phyloP scores from a whole-genome alignment of 2,888 invertebrate species.

The Cheilosia vulpina region DNA sequence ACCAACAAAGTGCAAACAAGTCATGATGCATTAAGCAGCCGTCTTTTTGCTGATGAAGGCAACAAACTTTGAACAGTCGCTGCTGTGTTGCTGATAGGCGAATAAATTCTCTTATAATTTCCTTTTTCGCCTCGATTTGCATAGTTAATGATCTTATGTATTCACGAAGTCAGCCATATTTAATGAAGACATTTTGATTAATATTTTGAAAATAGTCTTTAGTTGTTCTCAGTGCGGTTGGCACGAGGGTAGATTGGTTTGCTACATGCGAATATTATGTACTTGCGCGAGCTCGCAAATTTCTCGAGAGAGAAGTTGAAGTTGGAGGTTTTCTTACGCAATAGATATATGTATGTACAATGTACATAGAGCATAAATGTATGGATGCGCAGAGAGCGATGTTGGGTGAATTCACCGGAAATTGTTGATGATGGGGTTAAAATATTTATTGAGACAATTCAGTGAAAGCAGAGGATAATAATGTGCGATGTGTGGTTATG shows the following conservation, averaged over 20 bases:
- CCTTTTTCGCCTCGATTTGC: conserved; percentile 64
- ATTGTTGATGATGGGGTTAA: conserved; percentile 27
- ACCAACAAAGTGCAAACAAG: conserved; percentile 45
- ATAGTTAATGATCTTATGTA: conserved; percentile 62
- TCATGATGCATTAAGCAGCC: conserved; percentile 24
- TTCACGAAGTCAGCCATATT: conserved; percentile 54
- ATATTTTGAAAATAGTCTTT: conserved; percentile 43
- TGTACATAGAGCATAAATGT: not conserved
- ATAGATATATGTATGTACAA: not conserved
- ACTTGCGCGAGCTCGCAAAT: conserved; percentile 9
- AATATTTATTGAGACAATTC: conserved; percentile 23
- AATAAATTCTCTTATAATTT: conserved; percentile 70
- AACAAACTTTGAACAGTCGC: conserved; percentile 51
- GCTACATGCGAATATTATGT: conserved; percentile 6
- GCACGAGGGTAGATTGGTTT: not conserved
- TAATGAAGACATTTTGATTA: conserved; percentile 62
- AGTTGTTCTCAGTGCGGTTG: conserved; percentile 8
- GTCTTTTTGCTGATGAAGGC: conserved; percentile 20
- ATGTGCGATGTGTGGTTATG: conserved; percentile 3
- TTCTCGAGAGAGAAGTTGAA: not conserved
- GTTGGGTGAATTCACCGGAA: conserved; percentile 23
- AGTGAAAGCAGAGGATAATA: not conserved
- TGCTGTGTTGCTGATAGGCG: conserved; percentile 49
- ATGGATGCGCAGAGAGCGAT: not conserved
- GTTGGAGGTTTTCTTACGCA: not conserved